Percentiles rank a stretch among this genome's conserved stretches.
These are phyloP conservation scores for Deroplatys truncata DNA, from an alignment of 2,888 invertebrate species.

Conservation along the genomic window DNA sequence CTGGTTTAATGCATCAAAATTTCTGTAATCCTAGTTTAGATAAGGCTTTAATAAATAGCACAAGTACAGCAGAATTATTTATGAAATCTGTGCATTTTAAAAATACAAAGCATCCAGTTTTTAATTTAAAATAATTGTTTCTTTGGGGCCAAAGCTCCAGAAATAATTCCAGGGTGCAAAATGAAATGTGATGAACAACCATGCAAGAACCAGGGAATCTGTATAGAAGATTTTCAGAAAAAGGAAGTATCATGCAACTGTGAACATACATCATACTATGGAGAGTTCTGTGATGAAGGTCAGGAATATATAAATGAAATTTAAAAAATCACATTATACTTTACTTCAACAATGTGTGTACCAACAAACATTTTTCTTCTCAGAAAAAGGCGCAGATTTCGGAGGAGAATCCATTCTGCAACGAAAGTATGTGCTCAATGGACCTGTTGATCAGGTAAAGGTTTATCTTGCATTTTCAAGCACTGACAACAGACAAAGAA, in stretches of 20 bases:
- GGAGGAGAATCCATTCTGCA: constrained; percentile 81
- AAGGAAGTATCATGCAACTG: constrained; percentile 85
- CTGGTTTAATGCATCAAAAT: no score
- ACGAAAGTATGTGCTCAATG: constrained; percentile 68
- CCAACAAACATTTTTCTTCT: background rate
- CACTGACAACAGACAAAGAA: constrained; percentile 70
- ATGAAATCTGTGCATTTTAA: no score
- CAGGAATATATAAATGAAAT: constrained; percentile 19
- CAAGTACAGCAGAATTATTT: no score
- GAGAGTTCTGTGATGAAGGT: constrained; percentile 78
- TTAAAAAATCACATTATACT: background rate
- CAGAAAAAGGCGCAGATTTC: constrained; percentile 84
- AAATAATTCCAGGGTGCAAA: constrained; percentile 72
- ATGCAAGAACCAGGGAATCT: constrained; percentile 82
- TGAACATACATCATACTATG: constrained; percentile 84
- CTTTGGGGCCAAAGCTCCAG: background rate
- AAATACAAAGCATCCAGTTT: no score
- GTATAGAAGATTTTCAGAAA: constrained; percentile 82
- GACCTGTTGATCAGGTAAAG: constrained; percentile 70
- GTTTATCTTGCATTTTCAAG: constrained; percentile 85
- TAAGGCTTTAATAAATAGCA: no score
- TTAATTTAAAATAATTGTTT: background rate
- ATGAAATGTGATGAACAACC: constrained; percentile 87
- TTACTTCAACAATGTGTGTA: no score
- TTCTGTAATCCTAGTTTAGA: no score